These are phyloP conservation scores for Melanotaenia nigrans DNA, from an alignment of 2,797 vertebrate species.

Conservation along the genomic window DNA sequence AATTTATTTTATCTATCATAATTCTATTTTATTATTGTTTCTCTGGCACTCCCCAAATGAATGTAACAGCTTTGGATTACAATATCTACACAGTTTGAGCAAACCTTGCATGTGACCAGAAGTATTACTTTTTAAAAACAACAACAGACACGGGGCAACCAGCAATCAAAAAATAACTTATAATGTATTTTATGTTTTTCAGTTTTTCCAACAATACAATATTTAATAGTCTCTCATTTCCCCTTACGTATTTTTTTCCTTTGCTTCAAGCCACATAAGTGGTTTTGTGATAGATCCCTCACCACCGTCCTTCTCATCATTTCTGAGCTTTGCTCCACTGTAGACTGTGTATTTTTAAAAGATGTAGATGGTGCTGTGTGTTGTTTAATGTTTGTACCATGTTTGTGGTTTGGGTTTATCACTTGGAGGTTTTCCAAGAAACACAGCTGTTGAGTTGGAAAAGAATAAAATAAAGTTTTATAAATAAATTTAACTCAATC, in stretches of 20 bases:
- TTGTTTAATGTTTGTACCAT: conserved; percentile 75
- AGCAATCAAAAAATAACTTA: conserved; percentile 41
- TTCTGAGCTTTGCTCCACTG: conserved; percentile 65
- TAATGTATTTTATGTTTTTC: conserved; percentile 50
- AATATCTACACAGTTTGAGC: neutral
- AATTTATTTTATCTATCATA: conserved; percentile 78
- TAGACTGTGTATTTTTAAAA: conserved; percentile 69
- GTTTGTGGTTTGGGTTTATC: conserved; percentile 78
- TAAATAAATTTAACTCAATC: conserved; percentile 75
- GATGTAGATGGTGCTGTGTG: conserved; percentile 75
- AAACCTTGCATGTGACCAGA: conserved; percentile 21
- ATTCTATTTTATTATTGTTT: conserved; percentile 81
- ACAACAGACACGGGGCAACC: conserved; percentile 47
- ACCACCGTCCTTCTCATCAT: conserved; percentile 44
- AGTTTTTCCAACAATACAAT: conserved; percentile 53
- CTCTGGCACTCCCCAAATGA: conserved; percentile 63
- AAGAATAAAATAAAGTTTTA: conserved; percentile 82
- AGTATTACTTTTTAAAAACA: conserved; percentile 20
- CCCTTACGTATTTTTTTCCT: conserved; percentile 27
- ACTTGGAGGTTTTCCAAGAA: conserved; percentile 72
- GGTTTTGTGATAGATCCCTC: conserved; percentile 55
- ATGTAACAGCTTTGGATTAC: conserved; percentile 65
- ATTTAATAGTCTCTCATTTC: conserved; percentile 50
- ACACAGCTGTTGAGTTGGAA: conserved; percentile 70
- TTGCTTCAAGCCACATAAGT: conserved; percentile 36